phyloP scores from a whole-genome alignment of 2,113 vertebrate genomes.

The Phalacrocorax carbo region DNA sequence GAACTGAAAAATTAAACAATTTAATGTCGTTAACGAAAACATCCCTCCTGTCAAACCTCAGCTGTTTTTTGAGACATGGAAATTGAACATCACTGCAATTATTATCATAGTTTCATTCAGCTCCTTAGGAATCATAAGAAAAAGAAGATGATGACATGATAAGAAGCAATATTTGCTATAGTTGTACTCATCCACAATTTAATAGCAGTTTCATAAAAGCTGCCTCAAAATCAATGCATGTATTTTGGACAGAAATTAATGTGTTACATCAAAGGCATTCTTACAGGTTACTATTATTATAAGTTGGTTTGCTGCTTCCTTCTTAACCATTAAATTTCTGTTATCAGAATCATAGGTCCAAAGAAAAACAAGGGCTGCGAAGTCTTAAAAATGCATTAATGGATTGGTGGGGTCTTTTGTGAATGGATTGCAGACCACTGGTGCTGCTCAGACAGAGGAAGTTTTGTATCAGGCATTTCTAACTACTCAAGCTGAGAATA shows the following conservation, averaged over 20 bases:
- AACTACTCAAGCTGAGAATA: background rate
- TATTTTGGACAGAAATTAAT: conserved; percentile 17
- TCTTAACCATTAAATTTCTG: background rate
- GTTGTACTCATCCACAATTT: background rate
- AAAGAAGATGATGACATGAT: conserved; percentile 14
- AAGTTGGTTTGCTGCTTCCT: background rate
- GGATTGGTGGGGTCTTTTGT: background rate
- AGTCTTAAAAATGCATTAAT: background rate
- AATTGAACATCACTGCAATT: background rate
- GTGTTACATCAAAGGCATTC: background rate
- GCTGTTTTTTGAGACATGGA: background rate
- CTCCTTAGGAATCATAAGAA: conserved; percentile 21
- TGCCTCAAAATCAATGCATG: background rate
- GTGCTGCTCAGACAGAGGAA: background rate
- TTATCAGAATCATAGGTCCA: background rate
- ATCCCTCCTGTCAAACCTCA: background rate
- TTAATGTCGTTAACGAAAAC: background rate
- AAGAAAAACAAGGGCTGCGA: background rate
- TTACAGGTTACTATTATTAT: background rate
- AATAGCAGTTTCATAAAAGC: conserved; percentile 7
- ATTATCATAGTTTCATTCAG: conserved; percentile 15
- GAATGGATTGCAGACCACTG: background rate
- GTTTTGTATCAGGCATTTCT: background rate
- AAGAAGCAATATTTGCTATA: background rate
- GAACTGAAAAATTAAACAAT: background rate